Evolutionary conservation across 2,797 vertebrate species (phyloP).

Genomic region (Rhincodon typus): DNA sequence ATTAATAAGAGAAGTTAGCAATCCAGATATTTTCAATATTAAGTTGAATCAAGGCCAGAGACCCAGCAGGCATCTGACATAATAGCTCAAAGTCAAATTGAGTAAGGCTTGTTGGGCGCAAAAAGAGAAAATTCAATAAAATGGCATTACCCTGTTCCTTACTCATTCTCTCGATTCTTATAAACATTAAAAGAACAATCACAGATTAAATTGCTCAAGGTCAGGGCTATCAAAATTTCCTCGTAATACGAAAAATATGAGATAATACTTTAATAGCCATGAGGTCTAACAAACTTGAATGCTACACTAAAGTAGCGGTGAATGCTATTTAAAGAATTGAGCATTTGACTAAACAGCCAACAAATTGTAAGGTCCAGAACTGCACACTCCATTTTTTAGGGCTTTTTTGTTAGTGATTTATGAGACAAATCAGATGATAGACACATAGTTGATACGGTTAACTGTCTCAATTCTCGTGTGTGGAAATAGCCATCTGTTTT

Average conservation of each 20-base stretch:
- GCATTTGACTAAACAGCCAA: not conserved
- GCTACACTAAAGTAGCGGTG: not conserved
- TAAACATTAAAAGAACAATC: not conserved
- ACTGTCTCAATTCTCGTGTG: not conserved
- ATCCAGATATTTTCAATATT: not conserved
- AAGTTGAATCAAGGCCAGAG: not conserved
- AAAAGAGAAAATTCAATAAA: constrained; percentile 12
- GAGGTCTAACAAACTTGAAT: not conserved
- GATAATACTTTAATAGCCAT: not conserved
- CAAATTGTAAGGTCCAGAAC: not conserved
- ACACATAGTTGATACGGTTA: not conserved
- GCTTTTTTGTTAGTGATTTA: not conserved
- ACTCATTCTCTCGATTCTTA: not conserved
- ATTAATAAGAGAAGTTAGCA: not conserved
- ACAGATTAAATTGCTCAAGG: not conserved
- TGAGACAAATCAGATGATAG: not conserved
- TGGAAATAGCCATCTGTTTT: not conserved
- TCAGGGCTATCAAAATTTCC: not conserved
- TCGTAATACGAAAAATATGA: not conserved
- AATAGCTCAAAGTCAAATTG: not conserved
- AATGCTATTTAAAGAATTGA: not conserved
- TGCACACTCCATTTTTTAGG: not conserved
- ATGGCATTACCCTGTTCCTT: not conserved
- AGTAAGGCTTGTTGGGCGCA: not conserved
- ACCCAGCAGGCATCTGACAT: not conserved